phyloP scores from a whole-genome alignment of 2,888 invertebrate genomes.

The Nesidiocoris tenuis region DNA sequence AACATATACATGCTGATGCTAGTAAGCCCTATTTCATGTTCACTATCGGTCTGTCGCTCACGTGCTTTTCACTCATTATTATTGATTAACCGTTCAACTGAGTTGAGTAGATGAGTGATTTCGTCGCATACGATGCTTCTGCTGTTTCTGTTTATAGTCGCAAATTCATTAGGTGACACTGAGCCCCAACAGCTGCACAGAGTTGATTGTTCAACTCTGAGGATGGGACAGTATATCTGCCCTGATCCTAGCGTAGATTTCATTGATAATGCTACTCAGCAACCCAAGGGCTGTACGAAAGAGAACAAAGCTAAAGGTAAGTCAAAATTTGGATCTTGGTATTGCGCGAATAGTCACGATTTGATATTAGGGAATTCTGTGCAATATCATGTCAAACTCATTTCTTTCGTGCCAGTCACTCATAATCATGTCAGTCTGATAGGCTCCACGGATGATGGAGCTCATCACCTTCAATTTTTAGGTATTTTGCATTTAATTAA shows the following conservation, averaged over 20 bases:
- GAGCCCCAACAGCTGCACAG: conserved; percentile 30
- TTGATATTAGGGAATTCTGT: not conserved
- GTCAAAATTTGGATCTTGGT: too few relatives aligned
- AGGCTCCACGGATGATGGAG: too few relatives aligned
- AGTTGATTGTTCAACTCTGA: conserved; percentile 67
- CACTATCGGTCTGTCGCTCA: too few relatives aligned
- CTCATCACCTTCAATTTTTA: too few relatives aligned
- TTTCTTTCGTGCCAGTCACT: too few relatives aligned
- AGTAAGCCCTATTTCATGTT: too few relatives aligned
- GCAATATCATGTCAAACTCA: not conserved
- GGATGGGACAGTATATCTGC: conserved; percentile 79
- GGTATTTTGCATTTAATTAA: too few relatives aligned
- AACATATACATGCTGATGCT: too few relatives aligned
- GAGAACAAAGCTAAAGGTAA: conserved; percentile 79
- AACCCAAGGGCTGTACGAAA: conserved; percentile 74
- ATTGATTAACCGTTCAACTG: too few relatives aligned
- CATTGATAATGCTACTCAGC: conserved; percentile 87
- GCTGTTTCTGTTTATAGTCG: not conserved
- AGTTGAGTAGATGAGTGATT: not conserved
- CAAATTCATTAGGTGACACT: not conserved
- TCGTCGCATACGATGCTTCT: not conserved
- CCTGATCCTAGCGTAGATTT: conserved; percentile 71
- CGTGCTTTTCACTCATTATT: too few relatives aligned
- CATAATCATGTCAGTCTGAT: too few relatives aligned
- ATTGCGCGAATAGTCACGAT: not conserved